A percentile compares a stretch with the other conserved stretches of the same genome.
These are phyloP conservation scores for Hylomyscus alleni DNA, from an alignment of 2,797 vertebrate genomes.

Conservation along the genomic window DNA sequence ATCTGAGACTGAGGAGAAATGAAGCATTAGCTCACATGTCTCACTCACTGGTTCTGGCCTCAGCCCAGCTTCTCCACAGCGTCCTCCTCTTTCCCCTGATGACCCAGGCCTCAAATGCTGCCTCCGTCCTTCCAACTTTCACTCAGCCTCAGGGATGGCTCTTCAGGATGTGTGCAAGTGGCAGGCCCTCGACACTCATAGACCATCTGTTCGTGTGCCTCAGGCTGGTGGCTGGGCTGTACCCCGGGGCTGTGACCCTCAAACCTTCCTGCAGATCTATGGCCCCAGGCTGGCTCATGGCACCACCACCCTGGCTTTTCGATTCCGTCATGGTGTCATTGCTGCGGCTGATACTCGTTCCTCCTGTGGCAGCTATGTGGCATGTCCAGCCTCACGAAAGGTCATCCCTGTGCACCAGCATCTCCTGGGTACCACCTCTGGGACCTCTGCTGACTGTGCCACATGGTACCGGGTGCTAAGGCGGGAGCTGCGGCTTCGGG, in stretches of 20 bases:
- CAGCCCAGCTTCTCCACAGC: constrained; percentile 50
- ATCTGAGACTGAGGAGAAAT: background rate
- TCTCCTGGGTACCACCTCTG: constrained; percentile 92
- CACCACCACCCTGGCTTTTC: constrained; percentile 93
- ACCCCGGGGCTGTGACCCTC: constrained; percentile 74
- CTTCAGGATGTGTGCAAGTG: constrained; percentile 84
- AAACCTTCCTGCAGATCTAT: constrained; percentile 52
- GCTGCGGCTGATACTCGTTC: constrained; percentile 94
- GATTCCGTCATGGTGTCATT: constrained; percentile 92
- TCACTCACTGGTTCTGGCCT: constrained; percentile 56
- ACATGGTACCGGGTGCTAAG: constrained; percentile 91
- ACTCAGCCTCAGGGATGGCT: constrained; percentile 81
- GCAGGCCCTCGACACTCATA: background rate
- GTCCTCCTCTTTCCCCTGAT: background rate
- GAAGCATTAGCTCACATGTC: constrained; percentile 9
- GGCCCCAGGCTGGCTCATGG: constrained; percentile 88
- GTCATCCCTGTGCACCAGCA: constrained; percentile 92
- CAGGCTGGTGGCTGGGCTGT: constrained; percentile 60
- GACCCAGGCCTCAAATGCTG: constrained; percentile 23
- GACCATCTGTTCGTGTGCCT: constrained; percentile 56
- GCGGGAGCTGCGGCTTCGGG: constrained; percentile 92
- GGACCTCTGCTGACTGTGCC: constrained; percentile 92
- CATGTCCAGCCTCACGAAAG: constrained; percentile 90
- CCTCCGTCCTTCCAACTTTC: background rate
- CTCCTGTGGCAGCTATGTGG: constrained; percentile 91